phyloP scores from a whole-genome alignment of 2,888 invertebrate genomes.

The Agrochola lychnidis region DNA sequence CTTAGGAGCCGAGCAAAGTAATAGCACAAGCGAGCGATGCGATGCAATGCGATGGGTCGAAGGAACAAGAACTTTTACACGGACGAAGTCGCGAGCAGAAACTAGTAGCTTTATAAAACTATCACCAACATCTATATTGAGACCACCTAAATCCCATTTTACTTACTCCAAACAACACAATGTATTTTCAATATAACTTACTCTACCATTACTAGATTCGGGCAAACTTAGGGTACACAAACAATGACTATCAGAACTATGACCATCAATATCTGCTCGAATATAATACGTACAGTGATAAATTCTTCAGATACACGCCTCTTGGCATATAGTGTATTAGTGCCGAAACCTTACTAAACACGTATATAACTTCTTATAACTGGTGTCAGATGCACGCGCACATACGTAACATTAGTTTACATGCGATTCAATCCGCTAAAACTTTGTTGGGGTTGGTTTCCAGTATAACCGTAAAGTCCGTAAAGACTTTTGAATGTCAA shows the following conservation, averaged over 20 bases:
- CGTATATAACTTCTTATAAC: too few species aligned
- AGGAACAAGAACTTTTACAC: too few species aligned
- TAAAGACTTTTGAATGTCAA: too few species aligned
- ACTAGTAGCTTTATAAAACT: background rate
- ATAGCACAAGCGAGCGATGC: too few species aligned
- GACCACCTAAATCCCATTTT: background rate
- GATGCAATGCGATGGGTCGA: too few species aligned
- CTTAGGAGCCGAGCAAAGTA: too few species aligned
- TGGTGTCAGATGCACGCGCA: too few species aligned
- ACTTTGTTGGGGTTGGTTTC: too few species aligned
- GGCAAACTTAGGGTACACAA: constrained; percentile 22
- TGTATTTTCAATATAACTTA: constrained; percentile 30
- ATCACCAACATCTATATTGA: background rate
- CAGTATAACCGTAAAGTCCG: too few species aligned
- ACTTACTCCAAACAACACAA: background rate
- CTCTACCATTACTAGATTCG: background rate
- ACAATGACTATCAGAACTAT: constrained; percentile 55
- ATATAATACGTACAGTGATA: constrained; percentile 37
- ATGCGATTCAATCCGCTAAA: too few species aligned
- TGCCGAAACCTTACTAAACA: background rate
- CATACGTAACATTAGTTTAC: too few species aligned
- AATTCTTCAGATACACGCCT: constrained; percentile 43
- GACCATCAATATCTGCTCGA: constrained; percentile 54
- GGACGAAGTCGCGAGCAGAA: too few species aligned
- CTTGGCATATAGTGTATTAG: constrained; percentile 21